These are phyloP conservation scores for Seriola aureovittata DNA, from an alignment of 2,113 vertebrate genomes.

Conservation along the genomic window DNA sequence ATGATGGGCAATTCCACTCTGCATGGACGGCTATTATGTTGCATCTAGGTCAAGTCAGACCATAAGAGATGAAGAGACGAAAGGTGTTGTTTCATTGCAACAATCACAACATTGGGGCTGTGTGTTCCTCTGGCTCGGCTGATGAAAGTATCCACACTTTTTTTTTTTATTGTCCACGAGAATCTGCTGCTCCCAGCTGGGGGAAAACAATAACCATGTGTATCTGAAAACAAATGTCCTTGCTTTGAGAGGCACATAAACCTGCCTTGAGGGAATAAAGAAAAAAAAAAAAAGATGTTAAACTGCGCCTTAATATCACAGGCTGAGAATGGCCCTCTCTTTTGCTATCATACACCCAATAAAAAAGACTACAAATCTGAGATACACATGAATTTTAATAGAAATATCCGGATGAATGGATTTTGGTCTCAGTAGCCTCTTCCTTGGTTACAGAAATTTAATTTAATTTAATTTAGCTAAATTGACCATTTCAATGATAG, in stretches of 20 bases:
- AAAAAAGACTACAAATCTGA: neutral
- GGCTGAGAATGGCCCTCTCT: slow-evolving; percentile 5
- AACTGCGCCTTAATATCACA: slow-evolving; percentile 8
- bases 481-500: neutral
- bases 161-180: slow-evolving; percentile 51
- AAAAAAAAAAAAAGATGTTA: slow-evolving; percentile 20
- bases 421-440: too few relatives aligned
- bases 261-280: slow-evolving; percentile 27
- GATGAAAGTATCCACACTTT: slow-evolving; percentile 52
- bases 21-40: too few relatives aligned
- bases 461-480: neutral
- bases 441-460: too few relatives aligned
- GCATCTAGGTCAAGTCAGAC: slow-evolving; percentile 12
- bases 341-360: neutral
- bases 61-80: neutral
- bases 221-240: slow-evolving; percentile 46
- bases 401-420: too few relatives aligned
- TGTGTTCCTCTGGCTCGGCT: slow-evolving; percentile 42
- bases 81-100: slow-evolving; percentile 29
- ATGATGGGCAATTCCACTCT: neutral
- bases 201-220: slow-evolving; percentile 52
- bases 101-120: slow-evolving; percentile 7
- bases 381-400: neutral
- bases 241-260: slow-evolving; percentile 27
- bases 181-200: slow-evolving; percentile 46